A percentile compares a stretch with the other conserved stretches of the same genome.
Evolutionary conservation across 2,113 vertebrate species (phyloP).

Genomic region (Taxidea taxus): DNA sequence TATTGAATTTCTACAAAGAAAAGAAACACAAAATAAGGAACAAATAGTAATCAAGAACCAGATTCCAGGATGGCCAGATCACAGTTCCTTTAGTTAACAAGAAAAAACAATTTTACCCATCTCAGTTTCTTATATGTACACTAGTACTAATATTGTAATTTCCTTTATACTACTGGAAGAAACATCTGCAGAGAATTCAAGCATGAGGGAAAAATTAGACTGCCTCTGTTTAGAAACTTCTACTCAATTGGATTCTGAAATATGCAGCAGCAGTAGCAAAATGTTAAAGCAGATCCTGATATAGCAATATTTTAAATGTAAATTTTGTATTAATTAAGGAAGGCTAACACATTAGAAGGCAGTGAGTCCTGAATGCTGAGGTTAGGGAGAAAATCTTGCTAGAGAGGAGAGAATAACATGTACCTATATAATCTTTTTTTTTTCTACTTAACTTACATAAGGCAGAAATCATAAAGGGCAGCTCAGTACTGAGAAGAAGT

Average conservation of each 20-base stretch:
- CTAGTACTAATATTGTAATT: not conserved
- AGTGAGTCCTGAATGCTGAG: not conserved
- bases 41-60: not conserved
- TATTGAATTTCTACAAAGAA: constrained; percentile 28
- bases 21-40: not conserved
- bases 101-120: not conserved
- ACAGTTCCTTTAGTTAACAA: not conserved
- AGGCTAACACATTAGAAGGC: not conserved
- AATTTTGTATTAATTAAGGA: constrained; percentile 11
- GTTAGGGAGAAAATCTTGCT: not conserved
- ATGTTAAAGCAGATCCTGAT: not conserved
- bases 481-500: not conserved
- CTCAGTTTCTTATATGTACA: not conserved
- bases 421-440: not conserved
- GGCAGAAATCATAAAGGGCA: not conserved
- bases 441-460: not conserved
- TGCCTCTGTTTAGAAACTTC: not conserved
- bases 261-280: not conserved
- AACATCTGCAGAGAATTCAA: constrained; percentile 3
- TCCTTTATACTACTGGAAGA: constrained; percentile 5
- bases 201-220: not conserved
- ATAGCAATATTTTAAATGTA: not conserved
- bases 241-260: constrained; percentile 7
- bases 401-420: not conserved
- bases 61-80: not conserved